Conservation (phyloP, 2,113 vertebrate species). For the Sander vitreus region DNA sequence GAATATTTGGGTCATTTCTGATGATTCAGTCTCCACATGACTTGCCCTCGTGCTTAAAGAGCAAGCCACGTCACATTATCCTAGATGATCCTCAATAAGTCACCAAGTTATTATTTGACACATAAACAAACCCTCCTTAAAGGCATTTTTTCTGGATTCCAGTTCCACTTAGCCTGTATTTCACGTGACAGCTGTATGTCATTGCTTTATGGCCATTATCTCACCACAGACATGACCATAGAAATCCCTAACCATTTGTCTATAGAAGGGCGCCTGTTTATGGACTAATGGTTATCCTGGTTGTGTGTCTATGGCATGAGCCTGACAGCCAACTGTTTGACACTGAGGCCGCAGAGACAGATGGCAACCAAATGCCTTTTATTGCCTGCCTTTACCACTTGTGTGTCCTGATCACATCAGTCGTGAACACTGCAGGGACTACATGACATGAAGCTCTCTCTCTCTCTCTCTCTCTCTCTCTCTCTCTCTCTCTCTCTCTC, state of each 20-base stretch:
- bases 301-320: constrained; percentile 72
- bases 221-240: constrained; percentile 70
- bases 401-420: constrained; percentile 74
- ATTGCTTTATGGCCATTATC: constrained; percentile 56
- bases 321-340: constrained; percentile 78
- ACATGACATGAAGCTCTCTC: constrained; percentile 44
- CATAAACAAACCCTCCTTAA: constrained; percentile 42
- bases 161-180: constrained; percentile 35
- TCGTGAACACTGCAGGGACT: constrained; percentile 61
- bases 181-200: constrained; percentile 55
- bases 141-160: constrained; percentile 36
- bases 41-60: constrained; percentile 11
- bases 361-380: constrained; percentile 83
- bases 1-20: neutral
- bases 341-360: constrained; percentile 79
- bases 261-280: constrained; percentile 71
- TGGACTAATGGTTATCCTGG: constrained; percentile 80
- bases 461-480: constrained; percentile 37
- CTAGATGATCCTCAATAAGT: constrained; percentile 39
- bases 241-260: constrained; percentile 71
- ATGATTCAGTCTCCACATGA: neutral
- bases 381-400: constrained; percentile 78
- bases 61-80: constrained; percentile 18
- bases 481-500: constrained; percentile 36
- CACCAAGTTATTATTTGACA: constrained; percentile 55